These are phyloP conservation scores for Stercorarius parasiticus DNA, from an alignment of 2,113 vertebrate species.

Conservation along the genomic window DNA sequence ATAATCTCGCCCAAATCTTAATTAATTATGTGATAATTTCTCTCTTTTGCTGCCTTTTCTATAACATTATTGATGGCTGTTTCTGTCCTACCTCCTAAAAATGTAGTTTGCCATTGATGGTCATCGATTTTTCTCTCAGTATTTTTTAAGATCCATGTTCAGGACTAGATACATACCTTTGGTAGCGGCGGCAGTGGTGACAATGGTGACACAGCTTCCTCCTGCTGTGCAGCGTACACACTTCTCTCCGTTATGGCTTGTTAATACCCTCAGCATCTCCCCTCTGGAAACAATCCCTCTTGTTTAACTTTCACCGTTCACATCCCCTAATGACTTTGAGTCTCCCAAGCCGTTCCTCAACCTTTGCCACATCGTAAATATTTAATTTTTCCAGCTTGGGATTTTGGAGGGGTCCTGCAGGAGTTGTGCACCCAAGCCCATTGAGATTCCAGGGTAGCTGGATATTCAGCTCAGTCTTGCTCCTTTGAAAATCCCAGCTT, in stretches of 20 bases:
- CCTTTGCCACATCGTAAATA: background rate
- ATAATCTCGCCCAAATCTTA: background rate
- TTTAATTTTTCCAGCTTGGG: background rate
- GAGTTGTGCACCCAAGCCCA: background rate
- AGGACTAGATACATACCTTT: background rate
- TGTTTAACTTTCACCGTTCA: background rate
- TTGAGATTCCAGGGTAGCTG: background rate
- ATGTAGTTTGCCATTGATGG: background rate
- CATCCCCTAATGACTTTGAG: background rate
- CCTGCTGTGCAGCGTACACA: background rate
- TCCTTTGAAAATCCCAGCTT: slow-evolving; percentile 54
- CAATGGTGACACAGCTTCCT: background rate
- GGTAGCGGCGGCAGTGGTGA: background rate
- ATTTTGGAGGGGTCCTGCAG: background rate
- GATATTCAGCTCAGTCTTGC: background rate
- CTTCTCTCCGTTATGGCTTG: background rate
- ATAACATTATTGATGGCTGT: background rate
- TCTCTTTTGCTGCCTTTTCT: background rate
- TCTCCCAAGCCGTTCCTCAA: background rate
- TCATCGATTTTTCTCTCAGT: background rate
- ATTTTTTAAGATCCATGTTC: background rate
- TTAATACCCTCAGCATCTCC: background rate
- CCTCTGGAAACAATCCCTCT: background rate
- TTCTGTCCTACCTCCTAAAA: background rate
- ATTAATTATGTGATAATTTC: background rate